Evolutionary conservation across 1,140 invertebrate species (phyloP), one percentile per base, ranked within the genome.

Genomic region (Andrena cerasifolii): DNA sequence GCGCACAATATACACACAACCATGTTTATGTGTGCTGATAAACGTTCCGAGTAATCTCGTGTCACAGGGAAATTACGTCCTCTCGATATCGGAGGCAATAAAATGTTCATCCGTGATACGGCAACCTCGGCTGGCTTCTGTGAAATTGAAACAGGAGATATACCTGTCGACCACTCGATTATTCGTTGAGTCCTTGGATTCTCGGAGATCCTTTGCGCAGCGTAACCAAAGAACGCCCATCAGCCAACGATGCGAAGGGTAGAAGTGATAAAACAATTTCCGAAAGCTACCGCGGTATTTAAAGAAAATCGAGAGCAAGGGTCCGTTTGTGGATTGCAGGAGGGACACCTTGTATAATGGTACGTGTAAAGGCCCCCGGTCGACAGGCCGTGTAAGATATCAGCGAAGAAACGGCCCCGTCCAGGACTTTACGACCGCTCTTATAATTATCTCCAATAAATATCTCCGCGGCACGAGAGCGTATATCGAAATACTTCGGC

Each of bases 361-460:
- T 81, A 81, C 65, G 58, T 78, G 82, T 73, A 83, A 72, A 71
- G 67, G 71, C 72, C 62, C 24, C 65, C 65, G 45, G 54, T 67
- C 72, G 53, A 79, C 53, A 33, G 78, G 63, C 75, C 51, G 88
- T 88, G 87, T 89, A 87, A 89, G 89, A 89, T 89, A 89, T 90
- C 88, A 88, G 87, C 85, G 74, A 82, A 87, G 82, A 82, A 87
- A 85, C 83, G 84, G 82, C 80, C 78, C 84, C 80, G 85, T 89
- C 85, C 84, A 83, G 88, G 89, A 91, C 85, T 92, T 92, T 92
- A 92, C 89, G 91, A 91, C 88, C 91, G 89, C 88, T 91, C 90
- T 91, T 91, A 89, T 92, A 92, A 92, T 92, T 92, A 92, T 92
- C 91, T 92, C 84, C 91, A 92, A 92, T 92, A 92, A 92, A 92